These are phyloP conservation scores for Calameuta filiformis DNA, from an alignment of 2,888 invertebrate species.

Conservation along the genomic window DNA sequence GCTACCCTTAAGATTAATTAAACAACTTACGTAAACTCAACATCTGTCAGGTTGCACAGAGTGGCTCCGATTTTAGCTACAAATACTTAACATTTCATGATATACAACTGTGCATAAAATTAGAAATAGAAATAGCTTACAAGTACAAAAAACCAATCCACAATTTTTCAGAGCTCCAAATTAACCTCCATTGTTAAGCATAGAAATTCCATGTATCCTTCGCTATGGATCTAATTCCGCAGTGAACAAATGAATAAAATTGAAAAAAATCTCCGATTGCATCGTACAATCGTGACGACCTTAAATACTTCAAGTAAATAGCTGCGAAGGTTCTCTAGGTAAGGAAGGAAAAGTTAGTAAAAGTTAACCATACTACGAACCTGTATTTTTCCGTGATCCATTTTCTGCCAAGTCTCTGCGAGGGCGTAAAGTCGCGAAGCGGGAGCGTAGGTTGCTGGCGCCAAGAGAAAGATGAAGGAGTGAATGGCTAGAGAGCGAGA, in stretches of 20 bases:
- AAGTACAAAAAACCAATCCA: not conserved
- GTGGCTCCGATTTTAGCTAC: not conserved
- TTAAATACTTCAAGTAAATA: not conserved
- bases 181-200: not conserved
- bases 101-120: not conserved
- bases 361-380: not conserved
- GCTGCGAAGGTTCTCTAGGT: not conserved
- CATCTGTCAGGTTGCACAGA: not conserved
- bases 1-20: not conserved
- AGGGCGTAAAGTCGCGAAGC: not conserved
- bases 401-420: not conserved
- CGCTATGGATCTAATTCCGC: not conserved
- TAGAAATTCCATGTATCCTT: not conserved
- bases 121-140: not conserved
- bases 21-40: not conserved
- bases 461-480: slow-evolving; percentile 14
- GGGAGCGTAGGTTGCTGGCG: slow-evolving; percentile 20
- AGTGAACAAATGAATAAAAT: not conserved
- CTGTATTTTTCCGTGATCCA: not conserved
- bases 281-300: not conserved
- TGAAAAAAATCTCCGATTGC: not conserved
- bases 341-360: not conserved
- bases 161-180: not conserved
- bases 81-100: not conserved
- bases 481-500: not conserved